Evolutionary conservation across 2,113 vertebrate genomes (phyloP).

Genomic region (Zingel zingel): DNA sequence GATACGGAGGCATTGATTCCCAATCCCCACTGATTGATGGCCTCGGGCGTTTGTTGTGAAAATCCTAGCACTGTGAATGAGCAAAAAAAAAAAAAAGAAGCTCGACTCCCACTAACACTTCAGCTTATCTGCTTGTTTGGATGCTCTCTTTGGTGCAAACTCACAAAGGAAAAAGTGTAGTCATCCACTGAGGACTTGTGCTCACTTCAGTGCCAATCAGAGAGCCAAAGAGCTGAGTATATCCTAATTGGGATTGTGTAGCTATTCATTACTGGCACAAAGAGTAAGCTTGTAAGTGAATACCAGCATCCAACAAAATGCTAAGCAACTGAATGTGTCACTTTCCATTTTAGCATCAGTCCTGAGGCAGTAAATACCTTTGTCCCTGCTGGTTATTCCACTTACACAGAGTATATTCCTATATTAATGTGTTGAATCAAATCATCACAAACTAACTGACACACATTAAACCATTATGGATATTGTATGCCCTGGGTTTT

Average conservation of each 20-base stretch:
- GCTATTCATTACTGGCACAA: background rate
- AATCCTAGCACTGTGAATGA: background rate
- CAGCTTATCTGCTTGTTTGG: background rate
- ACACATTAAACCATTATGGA: background rate
- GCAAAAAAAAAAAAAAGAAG: background rate
- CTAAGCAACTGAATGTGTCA: background rate
- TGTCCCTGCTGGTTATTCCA: background rate
- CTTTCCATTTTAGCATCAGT: background rate
- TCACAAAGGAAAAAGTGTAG: background rate
- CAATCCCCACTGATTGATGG: background rate
- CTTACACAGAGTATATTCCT: background rate
- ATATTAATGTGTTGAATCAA: background rate
- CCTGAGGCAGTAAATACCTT: background rate
- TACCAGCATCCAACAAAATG: background rate
- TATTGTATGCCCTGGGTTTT: background rate
- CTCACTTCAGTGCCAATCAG: background rate
- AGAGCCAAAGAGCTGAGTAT: background rate
- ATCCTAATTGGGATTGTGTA: background rate
- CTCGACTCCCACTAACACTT: background rate
- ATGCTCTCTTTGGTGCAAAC: background rate
- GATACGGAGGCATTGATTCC: background rate
- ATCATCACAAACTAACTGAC: background rate
- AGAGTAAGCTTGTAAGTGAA: background rate
- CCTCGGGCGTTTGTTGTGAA: background rate
- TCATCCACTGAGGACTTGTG: background rate